phyloP scores from a whole-genome alignment of 1,140 invertebrate species.

The Euborellia annulipes region DNA sequence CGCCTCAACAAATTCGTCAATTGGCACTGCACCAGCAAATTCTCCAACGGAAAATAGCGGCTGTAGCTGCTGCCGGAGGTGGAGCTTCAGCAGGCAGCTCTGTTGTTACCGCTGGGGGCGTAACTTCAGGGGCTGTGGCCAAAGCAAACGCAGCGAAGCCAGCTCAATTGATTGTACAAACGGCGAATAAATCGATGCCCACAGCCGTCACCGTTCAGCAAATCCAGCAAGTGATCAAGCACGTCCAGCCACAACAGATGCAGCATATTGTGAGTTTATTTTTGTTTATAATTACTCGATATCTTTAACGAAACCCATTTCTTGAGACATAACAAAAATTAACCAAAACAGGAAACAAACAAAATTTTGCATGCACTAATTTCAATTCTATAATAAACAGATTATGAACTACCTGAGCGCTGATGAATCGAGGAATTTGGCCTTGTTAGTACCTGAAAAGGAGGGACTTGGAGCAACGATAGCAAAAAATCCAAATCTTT shows the following conservation, averaged over 20 bases:
- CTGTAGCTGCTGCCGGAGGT: constrained; percentile 41
- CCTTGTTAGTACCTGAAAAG: too few relatives aligned
- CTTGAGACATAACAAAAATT: not conserved
- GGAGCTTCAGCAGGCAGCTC: constrained; percentile 33
- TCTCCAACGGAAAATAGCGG: constrained; percentile 36
- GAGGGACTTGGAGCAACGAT: too few relatives aligned
- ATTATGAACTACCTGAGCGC: too few relatives aligned
- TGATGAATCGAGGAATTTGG: too few relatives aligned
- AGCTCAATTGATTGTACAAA: constrained; percentile 45
- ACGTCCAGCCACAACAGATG: constrained; percentile 34
- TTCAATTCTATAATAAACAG: too few relatives aligned
- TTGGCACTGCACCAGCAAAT: constrained; percentile 51
- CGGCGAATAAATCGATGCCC: constrained; percentile 39
- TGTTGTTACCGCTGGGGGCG: not conserved
- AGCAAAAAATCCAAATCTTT: too few relatives aligned
- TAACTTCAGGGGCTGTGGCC: not conserved
- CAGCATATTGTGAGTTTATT: constrained; percentile 34
- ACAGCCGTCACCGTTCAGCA: constrained; percentile 57
- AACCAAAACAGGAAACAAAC: too few relatives aligned
- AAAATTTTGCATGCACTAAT: too few relatives aligned
- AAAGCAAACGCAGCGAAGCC: constrained; percentile 26
- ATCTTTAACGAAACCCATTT: not conserved
- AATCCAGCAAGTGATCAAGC: constrained; percentile 57
- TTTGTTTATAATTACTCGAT: constrained; percentile 6
- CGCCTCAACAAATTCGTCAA: constrained; percentile 46